phyloP scores from a whole-genome alignment of 2,888 invertebrate species.

The Heliconius ethilla region DNA sequence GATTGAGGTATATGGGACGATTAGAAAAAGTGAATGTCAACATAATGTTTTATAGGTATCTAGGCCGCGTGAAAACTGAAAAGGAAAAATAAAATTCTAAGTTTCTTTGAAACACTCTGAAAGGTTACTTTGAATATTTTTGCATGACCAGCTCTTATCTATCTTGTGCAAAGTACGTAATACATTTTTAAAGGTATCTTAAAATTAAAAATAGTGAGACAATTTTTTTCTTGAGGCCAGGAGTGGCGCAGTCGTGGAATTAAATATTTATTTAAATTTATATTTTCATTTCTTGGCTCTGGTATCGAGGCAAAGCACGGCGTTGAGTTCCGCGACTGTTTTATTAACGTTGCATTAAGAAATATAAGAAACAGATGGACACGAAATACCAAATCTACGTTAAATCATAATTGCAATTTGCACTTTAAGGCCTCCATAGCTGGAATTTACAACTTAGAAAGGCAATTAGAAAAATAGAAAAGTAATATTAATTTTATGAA shows the following conservation, averaged over 20 bases:
- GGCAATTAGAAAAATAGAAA: neutral
- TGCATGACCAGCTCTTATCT: slow-evolving; percentile 21
- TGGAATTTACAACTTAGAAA: neutral
- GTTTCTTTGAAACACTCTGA: slow-evolving; percentile 28
- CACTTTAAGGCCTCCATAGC: too few relatives aligned
- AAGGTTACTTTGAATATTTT: slow-evolving; percentile 31
- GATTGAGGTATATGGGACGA: slow-evolving; percentile 7
- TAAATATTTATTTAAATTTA: too few relatives aligned
- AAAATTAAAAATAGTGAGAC: neutral
- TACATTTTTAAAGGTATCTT: neutral
- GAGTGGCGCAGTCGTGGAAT: too few relatives aligned
- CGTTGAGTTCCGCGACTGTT: too few relatives aligned
- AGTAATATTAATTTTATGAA: neutral
- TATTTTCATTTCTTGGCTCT: too few relatives aligned
- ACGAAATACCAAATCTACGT: neutral
- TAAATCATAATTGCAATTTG: too few relatives aligned
- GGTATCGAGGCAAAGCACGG: too few relatives aligned
- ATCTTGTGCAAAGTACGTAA: neutral
- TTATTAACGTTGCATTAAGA: too few relatives aligned
- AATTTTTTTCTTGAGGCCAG: neutral
- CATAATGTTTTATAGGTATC: slow-evolving; percentile 29
- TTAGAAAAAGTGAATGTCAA: slow-evolving; percentile 28
- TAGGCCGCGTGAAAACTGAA: slow-evolving; percentile 34
- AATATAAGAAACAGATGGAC: neutral
- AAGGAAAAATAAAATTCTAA: slow-evolving; percentile 32